Percentiles rank a stretch among this genome's conserved stretches.
phyloP scores from a whole-genome alignment of 2,888 invertebrate genomes.

The Nyleta sp. region DNA sequence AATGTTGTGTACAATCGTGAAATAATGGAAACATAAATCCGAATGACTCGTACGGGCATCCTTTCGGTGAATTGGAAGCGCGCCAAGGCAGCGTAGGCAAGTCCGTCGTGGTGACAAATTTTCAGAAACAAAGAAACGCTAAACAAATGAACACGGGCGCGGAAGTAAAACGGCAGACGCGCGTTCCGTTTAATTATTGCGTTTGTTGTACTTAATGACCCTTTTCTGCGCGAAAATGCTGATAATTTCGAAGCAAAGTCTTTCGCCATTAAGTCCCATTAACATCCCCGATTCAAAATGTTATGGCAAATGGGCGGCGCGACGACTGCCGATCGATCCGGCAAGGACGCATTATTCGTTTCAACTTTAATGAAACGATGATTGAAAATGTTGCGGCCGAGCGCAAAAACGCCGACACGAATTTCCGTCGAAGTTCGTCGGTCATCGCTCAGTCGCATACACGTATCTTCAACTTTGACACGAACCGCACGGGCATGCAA shows the following conservation, averaged over 20 bases:
- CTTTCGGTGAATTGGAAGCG: conserved; percentile 71
- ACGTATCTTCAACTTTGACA: conserved; percentile 19
- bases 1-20: conserved; percentile 63
- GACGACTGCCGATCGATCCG: too few species aligned
- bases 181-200: conserved; percentile 58
- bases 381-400: too few species aligned
- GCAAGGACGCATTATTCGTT: too few species aligned
- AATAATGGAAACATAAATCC: conserved; percentile 75
- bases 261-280: conserved; percentile 4
- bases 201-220: conserved; percentile 60
- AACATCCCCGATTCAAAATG: neutral
- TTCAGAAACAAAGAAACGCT: conserved; percentile 65
- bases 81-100: conserved; percentile 72
- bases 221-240: conserved; percentile 43
- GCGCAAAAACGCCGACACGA: too few species aligned
- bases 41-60: conserved; percentile 68
- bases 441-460: too few species aligned
- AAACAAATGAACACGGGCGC: conserved; percentile 55
- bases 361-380: too few species aligned
- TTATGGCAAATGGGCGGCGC: too few species aligned
- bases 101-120: conserved; percentile 68
- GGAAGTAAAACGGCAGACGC: conserved; percentile 50
- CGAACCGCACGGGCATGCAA: conserved; percentile 9
- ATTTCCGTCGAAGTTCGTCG: too few species aligned
- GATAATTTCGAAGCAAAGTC: conserved; percentile 31